Evolutionary conservation across 2,797 vertebrate genomes (phyloP).

Genomic region (Xiphophorus birchmanni): DNA sequence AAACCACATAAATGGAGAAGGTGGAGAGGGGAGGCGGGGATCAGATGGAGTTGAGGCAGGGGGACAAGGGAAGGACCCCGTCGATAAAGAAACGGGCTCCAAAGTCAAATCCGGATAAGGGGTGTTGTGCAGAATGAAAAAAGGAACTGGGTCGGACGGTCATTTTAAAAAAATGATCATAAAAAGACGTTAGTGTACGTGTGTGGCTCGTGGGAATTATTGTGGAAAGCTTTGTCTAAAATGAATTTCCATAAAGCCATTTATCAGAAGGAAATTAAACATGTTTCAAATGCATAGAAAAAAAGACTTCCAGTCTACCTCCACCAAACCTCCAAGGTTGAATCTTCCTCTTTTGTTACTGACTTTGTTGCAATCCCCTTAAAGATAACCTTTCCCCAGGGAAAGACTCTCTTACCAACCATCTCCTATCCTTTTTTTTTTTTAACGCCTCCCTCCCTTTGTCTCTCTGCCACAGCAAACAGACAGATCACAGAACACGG

Average conservation of each 20-base stretch:
- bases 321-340: conserved; percentile 45
- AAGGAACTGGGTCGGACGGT: background rate
- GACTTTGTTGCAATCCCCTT: conserved; percentile 77
- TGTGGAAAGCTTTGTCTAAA: conserved; percentile 32
- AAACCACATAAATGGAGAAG: conserved; percentile 70
- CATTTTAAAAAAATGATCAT: background rate
- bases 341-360: conserved; percentile 71
- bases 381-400: conserved; percentile 75
- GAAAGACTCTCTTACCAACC: conserved; percentile 47
- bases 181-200: conserved; percentile 11
- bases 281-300: background rate
- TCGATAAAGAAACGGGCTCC: conserved; percentile 11
- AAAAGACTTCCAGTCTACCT: conserved; percentile 3
- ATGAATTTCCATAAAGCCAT: conserved; percentile 23
- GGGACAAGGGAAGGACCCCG: conserved; percentile 39
- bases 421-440: conserved; percentile 26
- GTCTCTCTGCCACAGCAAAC: conserved; percentile 57
- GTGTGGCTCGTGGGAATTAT: background rate
- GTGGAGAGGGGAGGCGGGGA: conserved; percentile 39
- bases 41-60: conserved; percentile 31
- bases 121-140: conserved; percentile 13
- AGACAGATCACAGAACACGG: conserved; percentile 39
- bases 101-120: conserved; percentile 42
- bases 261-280: background rate
- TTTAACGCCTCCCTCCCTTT: conserved; percentile 39